Percentiles rank a stretch among this genome's conserved stretches.
Evolutionary conservation across 2,113 vertebrate species (phyloP).

Genomic region (Gavialis gangeticus): DNA sequence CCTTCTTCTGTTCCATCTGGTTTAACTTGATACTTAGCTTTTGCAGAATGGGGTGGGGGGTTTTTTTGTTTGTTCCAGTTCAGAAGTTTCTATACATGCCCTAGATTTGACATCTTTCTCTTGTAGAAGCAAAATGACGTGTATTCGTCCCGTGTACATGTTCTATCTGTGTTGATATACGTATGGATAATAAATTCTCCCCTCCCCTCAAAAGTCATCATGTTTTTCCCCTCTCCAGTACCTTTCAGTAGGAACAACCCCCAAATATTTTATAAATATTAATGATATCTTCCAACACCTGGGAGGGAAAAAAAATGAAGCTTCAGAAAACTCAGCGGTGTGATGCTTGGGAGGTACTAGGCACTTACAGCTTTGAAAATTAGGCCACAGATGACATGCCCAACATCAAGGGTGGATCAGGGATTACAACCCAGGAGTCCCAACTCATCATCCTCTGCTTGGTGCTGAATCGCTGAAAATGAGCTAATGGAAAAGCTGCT

Average conservation of each 20-base stretch:
- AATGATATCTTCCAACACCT: rapidly evolving
- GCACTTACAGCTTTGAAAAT: neutral
- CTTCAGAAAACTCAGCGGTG: neutral
- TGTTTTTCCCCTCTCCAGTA: neutral
- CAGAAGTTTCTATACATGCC: neutral
- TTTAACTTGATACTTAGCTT: neutral
- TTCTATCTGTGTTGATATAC: neutral
- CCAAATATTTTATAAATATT: neutral
- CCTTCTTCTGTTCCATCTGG: conserved; percentile 32
- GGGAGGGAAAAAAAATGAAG: neutral
- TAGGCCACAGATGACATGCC: rapidly evolving
- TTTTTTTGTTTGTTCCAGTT: neutral
- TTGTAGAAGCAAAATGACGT: conserved; percentile 40
- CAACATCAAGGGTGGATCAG: neutral
- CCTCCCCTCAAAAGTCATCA: neutral
- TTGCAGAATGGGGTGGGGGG: neutral
- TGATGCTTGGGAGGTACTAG: neutral
- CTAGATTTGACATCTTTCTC: neutral
- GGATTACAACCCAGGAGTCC: neutral
- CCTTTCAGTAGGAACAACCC: neutral
- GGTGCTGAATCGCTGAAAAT: neutral
- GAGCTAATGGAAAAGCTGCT: neutral
- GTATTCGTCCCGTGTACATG: neutral
- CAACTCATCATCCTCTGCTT: rapidly evolving
- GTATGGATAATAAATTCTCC: neutral